A percentile compares a stretch with the other conserved stretches of the same genome.
Evolutionary conservation across 2,113 vertebrate species (phyloP).

Genomic region (Cyprinodon variegatus): DNA sequence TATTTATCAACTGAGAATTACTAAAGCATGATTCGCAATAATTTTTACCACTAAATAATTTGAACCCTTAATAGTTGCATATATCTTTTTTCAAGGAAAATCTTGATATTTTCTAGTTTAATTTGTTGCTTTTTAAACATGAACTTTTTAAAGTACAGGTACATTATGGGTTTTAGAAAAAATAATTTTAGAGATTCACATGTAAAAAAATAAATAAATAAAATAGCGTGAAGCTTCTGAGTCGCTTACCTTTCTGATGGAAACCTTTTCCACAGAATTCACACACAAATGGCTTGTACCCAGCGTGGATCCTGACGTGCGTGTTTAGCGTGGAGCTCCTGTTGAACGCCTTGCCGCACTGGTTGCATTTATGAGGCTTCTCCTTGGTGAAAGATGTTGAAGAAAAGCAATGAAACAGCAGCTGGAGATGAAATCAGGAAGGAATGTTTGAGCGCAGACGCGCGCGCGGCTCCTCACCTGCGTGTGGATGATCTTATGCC

Average conservation of each 20-base stretch:
- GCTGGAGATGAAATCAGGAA: not conserved
- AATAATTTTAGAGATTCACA: too few species aligned
- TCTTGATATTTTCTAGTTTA: too few species aligned
- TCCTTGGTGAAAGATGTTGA: constrained; percentile 75
- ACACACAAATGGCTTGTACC: constrained; percentile 98
- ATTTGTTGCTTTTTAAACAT: too few species aligned
- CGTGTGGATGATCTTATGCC: constrained; percentile 98
- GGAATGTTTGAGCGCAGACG: not conserved
- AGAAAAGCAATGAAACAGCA: not conserved
- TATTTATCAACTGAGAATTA: too few species aligned
- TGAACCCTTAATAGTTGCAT: too few species aligned
- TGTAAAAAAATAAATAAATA: too few species aligned
- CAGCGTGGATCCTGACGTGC: constrained; percentile 96
- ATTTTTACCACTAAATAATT: too few species aligned
- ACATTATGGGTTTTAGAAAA: too few species aligned
- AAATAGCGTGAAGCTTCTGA: not conserved
- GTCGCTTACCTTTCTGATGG: constrained; percentile 95
- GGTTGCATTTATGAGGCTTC: constrained; percentile 97
- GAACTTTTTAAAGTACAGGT: too few species aligned
- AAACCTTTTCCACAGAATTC: constrained; percentile 99
- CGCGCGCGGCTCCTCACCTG: constrained; percentile 79
- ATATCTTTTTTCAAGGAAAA: too few species aligned
- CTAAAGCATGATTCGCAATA: too few species aligned
- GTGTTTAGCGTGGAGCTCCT: constrained; percentile 98
- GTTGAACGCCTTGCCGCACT: constrained; percentile 99